These are phyloP conservation scores for Epizoanthus stellaris DNA, from an alignment of 92 coral and sea anemone species.

Conservation along the genomic window DNA sequence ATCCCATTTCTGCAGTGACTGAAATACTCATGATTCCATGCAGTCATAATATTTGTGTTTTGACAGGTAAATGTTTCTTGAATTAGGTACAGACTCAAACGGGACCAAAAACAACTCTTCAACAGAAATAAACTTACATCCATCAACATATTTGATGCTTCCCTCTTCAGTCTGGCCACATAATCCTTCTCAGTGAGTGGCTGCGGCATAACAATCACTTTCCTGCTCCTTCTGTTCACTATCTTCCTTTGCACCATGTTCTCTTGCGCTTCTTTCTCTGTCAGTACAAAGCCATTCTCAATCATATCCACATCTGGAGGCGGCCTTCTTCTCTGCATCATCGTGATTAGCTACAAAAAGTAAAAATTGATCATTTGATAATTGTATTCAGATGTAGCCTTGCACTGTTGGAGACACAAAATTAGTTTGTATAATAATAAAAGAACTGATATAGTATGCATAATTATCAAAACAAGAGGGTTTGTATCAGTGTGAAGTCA, in stretches of 20 bases:
- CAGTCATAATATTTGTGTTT: no score
- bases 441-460: no score
- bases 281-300: conserved; percentile 88
- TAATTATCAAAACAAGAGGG: no score
- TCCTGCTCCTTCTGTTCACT: conserved; percentile 88
- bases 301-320: conserved; percentile 97
- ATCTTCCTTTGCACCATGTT: conserved; percentile 79
- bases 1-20: no score
- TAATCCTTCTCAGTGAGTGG: conserved; percentile 80
- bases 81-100: no score
- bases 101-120: not conserved
- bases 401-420: no score
- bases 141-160: conserved; percentile 78
- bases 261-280: conserved; percentile 83
- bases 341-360: conserved; percentile 74
- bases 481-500: no score
- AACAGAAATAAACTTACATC: conserved; percentile 56
- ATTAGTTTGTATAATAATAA: no score
- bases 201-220: conserved; percentile 70
- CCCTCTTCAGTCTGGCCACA: conserved; percentile 71
- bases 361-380: not conserved
- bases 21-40: no score
- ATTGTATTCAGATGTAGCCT: no score
- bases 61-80: no score
- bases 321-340: conserved; percentile 84